Percentiles rank a stretch among this genome's conserved stretches.
Conservation (phyloP, 2,113 vertebrate genomes). For the Nesospiza acunhae region DNA sequence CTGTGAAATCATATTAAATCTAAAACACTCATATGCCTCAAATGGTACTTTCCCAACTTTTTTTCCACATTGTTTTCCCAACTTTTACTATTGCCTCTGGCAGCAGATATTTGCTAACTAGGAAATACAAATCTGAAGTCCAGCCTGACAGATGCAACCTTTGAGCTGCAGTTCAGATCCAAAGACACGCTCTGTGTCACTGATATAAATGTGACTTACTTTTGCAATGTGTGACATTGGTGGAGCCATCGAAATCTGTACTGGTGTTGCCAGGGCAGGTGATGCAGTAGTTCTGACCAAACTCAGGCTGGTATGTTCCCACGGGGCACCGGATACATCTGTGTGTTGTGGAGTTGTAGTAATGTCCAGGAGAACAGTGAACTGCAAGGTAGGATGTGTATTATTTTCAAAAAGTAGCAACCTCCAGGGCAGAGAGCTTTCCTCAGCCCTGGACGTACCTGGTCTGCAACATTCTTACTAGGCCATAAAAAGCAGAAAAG, state of each 20-base stretch:
- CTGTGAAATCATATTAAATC: not conserved
- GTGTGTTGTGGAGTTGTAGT: conserved; percentile 81
- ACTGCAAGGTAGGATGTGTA: conserved; percentile 54
- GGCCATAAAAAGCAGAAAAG: not conserved
- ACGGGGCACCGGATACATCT: conserved; percentile 79
- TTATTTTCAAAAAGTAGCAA: not conserved
- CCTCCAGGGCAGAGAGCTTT: not conserved
- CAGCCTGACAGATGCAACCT: not conserved
- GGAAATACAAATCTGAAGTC: not conserved
- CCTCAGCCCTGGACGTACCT: not conserved
- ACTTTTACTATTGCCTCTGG: not conserved
- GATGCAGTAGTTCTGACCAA: conserved; percentile 83
- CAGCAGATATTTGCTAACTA: not conserved
- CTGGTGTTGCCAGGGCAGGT: conserved; percentile 83
- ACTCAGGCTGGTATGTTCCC: conserved; percentile 83
- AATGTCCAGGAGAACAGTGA: conserved; percentile 84
- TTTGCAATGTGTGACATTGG: conserved; percentile 83
- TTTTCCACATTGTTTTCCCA: not conserved
- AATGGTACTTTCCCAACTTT: not conserved
- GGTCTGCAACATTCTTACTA: not conserved
- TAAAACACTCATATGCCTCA: not conserved
- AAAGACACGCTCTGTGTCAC: not conserved
- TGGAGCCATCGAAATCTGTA: conserved; percentile 85
- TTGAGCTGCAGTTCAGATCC: not conserved
- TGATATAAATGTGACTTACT: conserved; percentile 60